Base-by-base conservation (phyloP, 2,888 invertebrate genomes). In the Drymonia ruficornis region DNA sequence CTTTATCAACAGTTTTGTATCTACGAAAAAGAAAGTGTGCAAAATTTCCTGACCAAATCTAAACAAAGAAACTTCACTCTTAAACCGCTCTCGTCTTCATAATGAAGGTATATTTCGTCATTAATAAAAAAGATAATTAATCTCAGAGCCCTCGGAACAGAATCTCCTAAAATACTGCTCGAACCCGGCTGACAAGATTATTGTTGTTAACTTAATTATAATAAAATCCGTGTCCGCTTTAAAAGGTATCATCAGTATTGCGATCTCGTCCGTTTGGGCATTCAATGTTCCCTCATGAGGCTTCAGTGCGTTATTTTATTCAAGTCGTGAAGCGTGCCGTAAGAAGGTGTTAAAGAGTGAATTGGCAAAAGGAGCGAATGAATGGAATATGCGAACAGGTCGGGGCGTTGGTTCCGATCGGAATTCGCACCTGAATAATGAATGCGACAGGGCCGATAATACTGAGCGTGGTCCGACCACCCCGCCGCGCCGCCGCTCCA, bases 341-440 rank as follows among this genome's bases (percentile, higher is more conserved):
- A 87, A 87, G 86, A 85, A 90, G 88, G 90, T 90, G 90, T 87
- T 89, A 89, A 90, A 87, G 84, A 89, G 89, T 85, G 87, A 89
- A 89, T 85, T 81, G 85, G 84, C 80, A 81, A 85, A 88, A 82
- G 81, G 83, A 84, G 76, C 79, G 84, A 83, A 86, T 88, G 83
- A 87, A 88, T 87, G 84, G 85, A 85, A 86, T 85, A 88, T 85
- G 79, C 78, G 85, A 83, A 79, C 77, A 81, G 81, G 75, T 78
- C 63, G 75, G 80, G 69, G 73, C 64, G 74, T 71, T 73, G 72
- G 68, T 73, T 67, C 61, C 67, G 74, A 83, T 87, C 82, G 79
- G 76, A 77, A 76, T 75, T 78, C 67, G 67, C 63, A 65, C 70
- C 67, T 87, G 82, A 87, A 87, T 87, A 87, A 87, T 89, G 80